Base-by-base conservation (phyloP, 2,797 vertebrate species). In the Delichon dasypus region DNA sequence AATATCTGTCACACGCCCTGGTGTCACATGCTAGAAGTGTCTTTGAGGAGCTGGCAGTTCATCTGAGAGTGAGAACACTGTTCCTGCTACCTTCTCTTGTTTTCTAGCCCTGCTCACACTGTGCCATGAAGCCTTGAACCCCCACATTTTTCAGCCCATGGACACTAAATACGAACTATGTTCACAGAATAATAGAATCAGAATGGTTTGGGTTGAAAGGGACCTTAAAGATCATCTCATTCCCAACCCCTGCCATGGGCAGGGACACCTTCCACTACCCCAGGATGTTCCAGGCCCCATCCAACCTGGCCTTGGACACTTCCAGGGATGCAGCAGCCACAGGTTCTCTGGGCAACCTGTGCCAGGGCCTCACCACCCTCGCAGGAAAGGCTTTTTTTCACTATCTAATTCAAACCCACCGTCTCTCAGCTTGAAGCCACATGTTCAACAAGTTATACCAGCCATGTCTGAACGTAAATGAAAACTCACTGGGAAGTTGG, bases 1-100 rank as follows among this genome's bases (percentile, higher is more conserved):
- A 93, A 93, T 53, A 38, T 93, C 89, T 95, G 90, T 65, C 58
- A 36, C 2, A 5, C 73, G 27, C 66, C 20, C n/a, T 34, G 65
- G 68, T 53, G 65, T 40, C 82, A 86, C 82, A 16, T 21, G 40
- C n/a, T n/a, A 26, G 42, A 45, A 55, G 40, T 50, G 64, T 25
- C 68, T 83, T 74, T 76, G 51, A 36, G 82, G 71, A 72, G 34
- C 1, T 77, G 58, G 36, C 22, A 58, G 60, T 9, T 74, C 53
- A 42, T 55, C 53, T 68, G 36, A 60, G 70, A 68, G 38, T 45
- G 44, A 60, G 5, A 75, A 16, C 44, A 5, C 7, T 26, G 17
- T 0, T 74, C 54, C 60, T 65, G 34, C 11, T 75, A 5, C 4
- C 66, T 84, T 17, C 29, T 45, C 32, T 75, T 7, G 1, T 19